Percentiles rank a stretch among this genome's conserved stretches.
Conservation (phyloP, 1,140 invertebrate genomes). For the Drusus annulatus region DNA sequence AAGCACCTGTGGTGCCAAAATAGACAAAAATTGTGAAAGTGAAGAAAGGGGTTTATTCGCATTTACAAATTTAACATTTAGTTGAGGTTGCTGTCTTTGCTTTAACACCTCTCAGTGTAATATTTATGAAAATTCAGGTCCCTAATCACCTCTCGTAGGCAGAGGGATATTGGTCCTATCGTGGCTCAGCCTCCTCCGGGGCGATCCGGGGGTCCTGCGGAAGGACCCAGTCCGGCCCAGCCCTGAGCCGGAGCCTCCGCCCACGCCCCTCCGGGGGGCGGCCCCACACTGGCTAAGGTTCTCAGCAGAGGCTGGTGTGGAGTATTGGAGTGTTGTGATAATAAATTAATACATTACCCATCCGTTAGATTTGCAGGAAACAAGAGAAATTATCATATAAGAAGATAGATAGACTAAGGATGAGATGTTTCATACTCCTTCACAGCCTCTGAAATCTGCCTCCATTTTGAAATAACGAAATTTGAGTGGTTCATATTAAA, state of each 20-base stretch:
- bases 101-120: not conserved
- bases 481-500: too few species aligned
- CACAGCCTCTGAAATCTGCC: too few species aligned
- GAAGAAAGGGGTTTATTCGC: too few species aligned
- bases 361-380: conserved; percentile 44
- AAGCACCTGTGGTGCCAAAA: too few species aligned
- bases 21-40: too few species aligned
- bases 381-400: conserved; percentile 11
- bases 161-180: conserved; percentile 70
- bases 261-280: not conserved
- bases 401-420: not conserved
- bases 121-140: not conserved
- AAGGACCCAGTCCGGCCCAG: conserved; percentile 65
- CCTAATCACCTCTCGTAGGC: conserved; percentile 65
- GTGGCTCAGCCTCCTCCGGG: conserved; percentile 64
- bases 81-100: too few species aligned
- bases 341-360: conserved; percentile 46
- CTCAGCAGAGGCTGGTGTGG: conserved; percentile 52
- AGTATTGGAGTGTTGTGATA: too few species aligned
- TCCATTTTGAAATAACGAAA: too few species aligned
- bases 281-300: conserved; percentile 47
- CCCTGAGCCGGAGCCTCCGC: conserved; percentile 40
- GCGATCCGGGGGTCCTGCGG: conserved; percentile 61
- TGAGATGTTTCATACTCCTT: too few species aligned
- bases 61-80: too few species aligned